Evolutionary conservation across 2,113 vertebrate genomes (phyloP).

Genomic region (Fregata magnificens): DNA sequence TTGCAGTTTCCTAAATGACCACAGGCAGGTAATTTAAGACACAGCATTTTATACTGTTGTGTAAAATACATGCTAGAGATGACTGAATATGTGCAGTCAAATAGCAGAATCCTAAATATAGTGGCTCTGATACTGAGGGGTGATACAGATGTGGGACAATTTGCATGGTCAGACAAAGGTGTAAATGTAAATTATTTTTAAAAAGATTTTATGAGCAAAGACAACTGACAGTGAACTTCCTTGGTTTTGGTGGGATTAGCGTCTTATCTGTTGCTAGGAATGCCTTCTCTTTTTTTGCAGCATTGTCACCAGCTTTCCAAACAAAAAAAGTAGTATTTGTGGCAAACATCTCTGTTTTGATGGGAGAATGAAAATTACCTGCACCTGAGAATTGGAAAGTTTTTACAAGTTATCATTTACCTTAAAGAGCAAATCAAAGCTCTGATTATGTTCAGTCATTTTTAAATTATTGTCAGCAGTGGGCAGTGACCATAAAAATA

Average conservation of each 20-base stretch:
- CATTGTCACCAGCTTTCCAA: not conserved
- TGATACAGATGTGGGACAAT: not conserved
- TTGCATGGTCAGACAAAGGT: not conserved
- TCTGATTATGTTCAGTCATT: not conserved
- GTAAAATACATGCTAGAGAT: not conserved
- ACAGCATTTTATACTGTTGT: not conserved
- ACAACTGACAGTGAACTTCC: not conserved
- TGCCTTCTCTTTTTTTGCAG: not conserved
- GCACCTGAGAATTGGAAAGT: not conserved
- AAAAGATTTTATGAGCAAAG: not conserved
- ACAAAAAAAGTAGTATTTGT: not conserved
- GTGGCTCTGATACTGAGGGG: not conserved
- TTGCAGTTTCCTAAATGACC: not conserved
- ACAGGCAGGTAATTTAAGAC: not conserved
- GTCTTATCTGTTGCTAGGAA: not conserved
- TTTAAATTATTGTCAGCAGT: not conserved
- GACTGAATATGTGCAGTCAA: not conserved
- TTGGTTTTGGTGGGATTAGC: not conserved
- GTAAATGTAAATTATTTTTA: not conserved
- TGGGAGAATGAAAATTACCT: not conserved
- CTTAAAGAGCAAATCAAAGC: not conserved
- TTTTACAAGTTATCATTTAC: not conserved
- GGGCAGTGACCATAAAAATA: not conserved
- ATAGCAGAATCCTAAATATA: not conserved
- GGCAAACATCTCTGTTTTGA: not conserved